phyloP scores from a whole-genome alignment of 2,888 invertebrate species.

The Netelia virgata region DNA sequence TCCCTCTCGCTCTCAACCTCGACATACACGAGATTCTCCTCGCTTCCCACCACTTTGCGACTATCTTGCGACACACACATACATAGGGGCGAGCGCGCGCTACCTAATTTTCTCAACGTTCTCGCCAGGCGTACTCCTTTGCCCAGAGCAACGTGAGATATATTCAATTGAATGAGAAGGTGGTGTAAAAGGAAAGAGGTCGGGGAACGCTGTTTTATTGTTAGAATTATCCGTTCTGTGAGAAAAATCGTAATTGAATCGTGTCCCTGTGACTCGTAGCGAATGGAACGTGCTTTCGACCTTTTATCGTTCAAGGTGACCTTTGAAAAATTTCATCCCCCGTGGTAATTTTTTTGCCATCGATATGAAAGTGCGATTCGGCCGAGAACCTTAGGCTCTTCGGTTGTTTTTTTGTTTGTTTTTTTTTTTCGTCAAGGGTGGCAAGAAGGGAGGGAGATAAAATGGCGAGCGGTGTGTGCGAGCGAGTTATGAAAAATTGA shows the following conservation, averaged over 20 bases:
- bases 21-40: constrained; percentile 4
- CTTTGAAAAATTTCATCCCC: neutral
- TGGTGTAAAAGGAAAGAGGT: constrained; percentile 3
- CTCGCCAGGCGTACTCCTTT: constrained; percentile 1
- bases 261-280: neutral
- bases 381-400: neutral
- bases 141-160: constrained; percentile 34
- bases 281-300: neutral
- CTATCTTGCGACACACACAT: constrained; percentile 28
- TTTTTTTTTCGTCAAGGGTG: neutral
- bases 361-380: neutral
- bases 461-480: constrained; percentile 40
- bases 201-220: constrained; percentile 3
- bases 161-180: constrained; percentile 64
- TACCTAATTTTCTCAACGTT: constrained; percentile 58
- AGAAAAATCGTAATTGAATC: constrained; percentile 15
- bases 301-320: neutral
- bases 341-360: neutral
- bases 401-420: neutral
- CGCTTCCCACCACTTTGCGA: constrained; percentile 14
- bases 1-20: constrained; percentile 43
- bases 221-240: neutral
- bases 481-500: constrained; percentile 82
- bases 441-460: constrained; percentile 31
- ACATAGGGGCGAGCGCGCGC: neutral